A percentile compares a stretch with the other conserved stretches of the same genome.
These are phyloP conservation scores for Pseudomyrmex sp. DNA, from an alignment of 1,140 invertebrate genomes.

Conservation along the genomic window DNA sequence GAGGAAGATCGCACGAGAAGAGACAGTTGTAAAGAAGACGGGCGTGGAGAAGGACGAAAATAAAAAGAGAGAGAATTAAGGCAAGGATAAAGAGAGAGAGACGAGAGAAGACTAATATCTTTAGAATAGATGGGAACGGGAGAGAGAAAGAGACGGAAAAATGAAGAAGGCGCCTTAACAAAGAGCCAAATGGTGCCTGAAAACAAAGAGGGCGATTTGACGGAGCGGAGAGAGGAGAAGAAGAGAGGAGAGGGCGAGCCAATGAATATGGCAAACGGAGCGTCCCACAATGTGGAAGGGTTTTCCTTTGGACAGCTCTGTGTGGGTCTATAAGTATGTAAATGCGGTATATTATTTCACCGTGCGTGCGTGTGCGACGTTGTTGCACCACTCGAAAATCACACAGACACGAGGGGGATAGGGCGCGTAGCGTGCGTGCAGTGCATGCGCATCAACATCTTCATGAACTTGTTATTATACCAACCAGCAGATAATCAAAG, in stretches of 20 bases:
- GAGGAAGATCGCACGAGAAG: slow-evolving; percentile 8
- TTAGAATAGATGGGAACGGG: not conserved
- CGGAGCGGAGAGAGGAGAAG: not conserved
- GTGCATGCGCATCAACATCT: slow-evolving; percentile 79
- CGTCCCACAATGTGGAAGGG: slow-evolving; percentile 45
- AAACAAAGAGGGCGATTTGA: slow-evolving; percentile 22
- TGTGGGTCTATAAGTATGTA: slow-evolving; percentile 79
- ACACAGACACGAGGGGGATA: not conserved
- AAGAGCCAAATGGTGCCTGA: slow-evolving; percentile 17
- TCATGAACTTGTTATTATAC: slow-evolving; percentile 84
- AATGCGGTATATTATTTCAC: slow-evolving; percentile 80
- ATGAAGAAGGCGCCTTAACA: slow-evolving; percentile 51
- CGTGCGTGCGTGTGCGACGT: slow-evolving; percentile 63
- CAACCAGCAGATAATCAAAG: slow-evolving; percentile 83
- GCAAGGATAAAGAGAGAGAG: slow-evolving; percentile 24
- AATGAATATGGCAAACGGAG: slow-evolving; percentile 3
- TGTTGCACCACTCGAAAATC: slow-evolving; percentile 50
- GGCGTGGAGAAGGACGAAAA: not conserved
- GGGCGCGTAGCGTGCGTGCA: slow-evolving; percentile 65
- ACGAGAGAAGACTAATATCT: not conserved
- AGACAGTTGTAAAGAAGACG: slow-evolving; percentile 24
- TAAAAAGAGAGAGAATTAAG: slow-evolving; percentile 18
- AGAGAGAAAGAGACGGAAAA: slow-evolving; percentile 20
- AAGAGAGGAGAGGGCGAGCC: not conserved
- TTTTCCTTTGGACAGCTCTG: slow-evolving; percentile 69